Base-by-base conservation (phyloP, 2,888 invertebrate genomes). In the Cheiracanthium punctorium region DNA sequence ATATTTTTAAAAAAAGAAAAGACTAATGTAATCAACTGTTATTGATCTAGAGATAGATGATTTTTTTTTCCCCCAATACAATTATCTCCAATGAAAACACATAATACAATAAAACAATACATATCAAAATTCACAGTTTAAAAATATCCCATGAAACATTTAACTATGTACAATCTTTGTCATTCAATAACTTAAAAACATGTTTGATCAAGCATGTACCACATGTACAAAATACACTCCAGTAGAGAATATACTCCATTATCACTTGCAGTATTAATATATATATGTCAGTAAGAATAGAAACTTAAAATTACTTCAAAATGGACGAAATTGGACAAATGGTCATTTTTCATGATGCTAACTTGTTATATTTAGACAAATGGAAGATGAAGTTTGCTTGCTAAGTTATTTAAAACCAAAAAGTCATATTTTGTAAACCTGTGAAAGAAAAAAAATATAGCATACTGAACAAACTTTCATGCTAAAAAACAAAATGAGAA, bases 321-420 rank as follows among this genome's bases (percentile, higher is more conserved):
- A 72, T 84, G 84, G 84, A 79, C 84, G 84, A 79, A 82, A 77
- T 79, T 79, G 73, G 69, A 69, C 69, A 69, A 79, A 79, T 73
- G 77, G 14, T 33, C 52, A 72, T 77, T 70, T 84, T 84, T 33
- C 41, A 84, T 72, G 72, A 72, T 24, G 67, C 30, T 30, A 79
- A 29, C 72, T 41, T 73, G 30, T 12, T 65, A 73, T 79, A 85
- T 73, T 58, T 58, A 85, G 17, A 41, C 67, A 43, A 69, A 74
- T 85, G 84, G 74, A 85, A 79, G 79, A 85, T 85, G 84, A 85
- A 77, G 72, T 84, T 85, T 73, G 84, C 67, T 82, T 84, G 84
- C 84, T 85, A 85, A 85, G 84, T 58, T 82, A 73, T 69, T 74
- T 84, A 48, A 69, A 85, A 79, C 72, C 71, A 79, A 67, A 10